phyloP scores from a whole-genome alignment of 2,888 invertebrate species.

The Synergus itoensis region DNA sequence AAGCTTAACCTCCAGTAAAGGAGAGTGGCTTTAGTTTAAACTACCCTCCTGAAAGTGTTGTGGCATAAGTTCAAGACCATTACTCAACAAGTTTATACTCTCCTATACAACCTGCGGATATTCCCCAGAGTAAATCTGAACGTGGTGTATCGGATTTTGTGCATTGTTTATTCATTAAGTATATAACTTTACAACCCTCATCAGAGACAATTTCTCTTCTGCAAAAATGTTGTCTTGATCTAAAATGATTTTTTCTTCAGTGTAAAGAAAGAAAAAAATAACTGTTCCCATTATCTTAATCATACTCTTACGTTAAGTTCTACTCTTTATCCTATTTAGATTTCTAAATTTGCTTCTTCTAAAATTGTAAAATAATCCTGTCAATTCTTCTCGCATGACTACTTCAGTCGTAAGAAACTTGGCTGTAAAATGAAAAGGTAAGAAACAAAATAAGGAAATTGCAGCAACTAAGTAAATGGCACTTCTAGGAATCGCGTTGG shows the following conservation, averaged over 20 bases:
- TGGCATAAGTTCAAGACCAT: constrained; percentile 11
- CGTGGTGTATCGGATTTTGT: neutral
- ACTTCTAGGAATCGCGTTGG: constrained; percentile 18
- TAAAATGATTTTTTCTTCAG: too few species aligned
- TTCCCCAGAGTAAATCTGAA: constrained; percentile 1
- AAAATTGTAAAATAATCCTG: neutral
- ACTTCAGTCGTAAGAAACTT: constrained; percentile 3
- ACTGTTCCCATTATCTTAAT: too few species aligned
- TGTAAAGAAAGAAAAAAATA: too few species aligned
- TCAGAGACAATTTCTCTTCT: neutral
- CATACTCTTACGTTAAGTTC: neutral
- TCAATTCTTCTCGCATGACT: constrained; percentile 8
- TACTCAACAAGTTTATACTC: constrained; percentile 27
- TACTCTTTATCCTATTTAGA: neutral
- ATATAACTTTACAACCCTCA: too few species aligned
- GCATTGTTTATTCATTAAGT: neutral
- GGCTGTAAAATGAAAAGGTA: neutral
- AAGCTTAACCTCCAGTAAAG: constrained; percentile 13
- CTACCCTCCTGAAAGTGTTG: constrained; percentile 11
- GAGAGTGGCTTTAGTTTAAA: constrained; percentile 17
- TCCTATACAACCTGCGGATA: neutral
- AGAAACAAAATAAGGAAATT: constrained; percentile 13
- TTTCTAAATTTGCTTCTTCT: neutral
- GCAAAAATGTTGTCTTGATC: too few species aligned
- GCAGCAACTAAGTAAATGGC: constrained; percentile 31